phyloP scores from a whole-genome alignment of 2,113 vertebrate genomes.

The Polypterus bichir region DNA sequence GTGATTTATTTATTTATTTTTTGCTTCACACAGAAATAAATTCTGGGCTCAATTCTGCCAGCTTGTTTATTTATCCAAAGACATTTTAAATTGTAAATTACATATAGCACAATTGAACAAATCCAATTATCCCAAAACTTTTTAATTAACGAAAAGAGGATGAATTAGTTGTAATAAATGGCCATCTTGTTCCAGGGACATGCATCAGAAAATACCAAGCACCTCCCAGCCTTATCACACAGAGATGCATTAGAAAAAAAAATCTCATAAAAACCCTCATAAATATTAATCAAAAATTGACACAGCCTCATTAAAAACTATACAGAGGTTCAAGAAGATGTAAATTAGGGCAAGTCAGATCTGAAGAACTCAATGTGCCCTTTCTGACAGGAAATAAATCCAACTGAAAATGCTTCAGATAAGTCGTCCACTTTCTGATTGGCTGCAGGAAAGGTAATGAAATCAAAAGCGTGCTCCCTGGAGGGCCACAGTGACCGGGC shows the following conservation, averaged over 20 bases:
- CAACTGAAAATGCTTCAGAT: neutral
- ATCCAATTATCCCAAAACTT: constrained; percentile 4
- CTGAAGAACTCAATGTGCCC: constrained; percentile 3
- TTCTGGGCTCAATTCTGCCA: no score
- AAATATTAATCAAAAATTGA: constrained; percentile 1
- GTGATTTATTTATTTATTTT: no score
- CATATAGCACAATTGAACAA: neutral
- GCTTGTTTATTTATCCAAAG: neutral
- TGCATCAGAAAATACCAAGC: neutral
- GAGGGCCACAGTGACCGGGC: neutral
- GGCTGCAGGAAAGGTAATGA: constrained; percentile 3
- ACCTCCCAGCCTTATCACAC: neutral
- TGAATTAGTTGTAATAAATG: neutral
- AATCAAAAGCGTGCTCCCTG: constrained; percentile 1
- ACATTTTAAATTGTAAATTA: neutral
- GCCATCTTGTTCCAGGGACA: neutral
- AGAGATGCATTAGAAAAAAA: neutral
- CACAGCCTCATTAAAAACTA: neutral
- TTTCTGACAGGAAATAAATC: constrained; percentile 1
- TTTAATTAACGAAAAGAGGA: neutral
- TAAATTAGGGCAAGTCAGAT: constrained; percentile 1
- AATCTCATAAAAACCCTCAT: neutral
- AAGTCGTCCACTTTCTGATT: neutral
- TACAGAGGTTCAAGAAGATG: constrained; percentile 2
- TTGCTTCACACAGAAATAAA: no score